Evolutionary conservation across 2,888 invertebrate species (phyloP).

Genomic region (Oegoconia quadripuncta): DNA sequence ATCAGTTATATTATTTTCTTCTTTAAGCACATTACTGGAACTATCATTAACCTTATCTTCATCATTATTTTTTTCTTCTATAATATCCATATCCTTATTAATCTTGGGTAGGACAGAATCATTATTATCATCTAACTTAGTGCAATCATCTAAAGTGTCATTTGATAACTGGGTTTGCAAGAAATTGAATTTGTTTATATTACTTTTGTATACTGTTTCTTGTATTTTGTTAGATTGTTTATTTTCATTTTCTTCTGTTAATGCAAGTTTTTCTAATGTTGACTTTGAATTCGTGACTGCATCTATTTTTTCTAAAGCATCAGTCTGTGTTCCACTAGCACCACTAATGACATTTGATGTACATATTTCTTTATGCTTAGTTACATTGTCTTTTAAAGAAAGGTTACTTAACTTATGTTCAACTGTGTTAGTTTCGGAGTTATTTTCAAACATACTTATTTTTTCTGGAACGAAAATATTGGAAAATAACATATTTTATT

Average conservation of each 20-base stretch:
- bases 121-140: conserved; percentile 29
- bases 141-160: conserved; percentile 35
- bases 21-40: conserved; percentile 27
- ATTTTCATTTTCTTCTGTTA: conserved; percentile 23
- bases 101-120: conserved; percentile 28
- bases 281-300: conserved; percentile 35
- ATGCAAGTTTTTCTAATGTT: conserved; percentile 21
- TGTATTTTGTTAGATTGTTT: conserved; percentile 32
- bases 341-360: conserved; percentile 29
- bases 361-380: conserved; percentile 45
- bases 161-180: conserved; percentile 62
- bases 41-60: conserved; percentile 20
- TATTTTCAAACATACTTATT: conserved; percentile 74
- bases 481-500: neutral
- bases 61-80: conserved; percentile 23
- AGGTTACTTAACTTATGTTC: conserved; percentile 56
- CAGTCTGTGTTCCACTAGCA: conserved; percentile 19
- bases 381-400: conserved; percentile 53
- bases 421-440: conserved; percentile 54
- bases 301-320: conserved; percentile 19
- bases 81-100: conserved; percentile 31
- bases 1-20: conserved; percentile 59
- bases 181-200: conserved; percentile 61
- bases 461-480: conserved; percentile 49
- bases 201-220: conserved; percentile 60